Evolutionary conservation across 2,113 vertebrate species (phyloP).

Genomic region (Etheostoma cragini): DNA sequence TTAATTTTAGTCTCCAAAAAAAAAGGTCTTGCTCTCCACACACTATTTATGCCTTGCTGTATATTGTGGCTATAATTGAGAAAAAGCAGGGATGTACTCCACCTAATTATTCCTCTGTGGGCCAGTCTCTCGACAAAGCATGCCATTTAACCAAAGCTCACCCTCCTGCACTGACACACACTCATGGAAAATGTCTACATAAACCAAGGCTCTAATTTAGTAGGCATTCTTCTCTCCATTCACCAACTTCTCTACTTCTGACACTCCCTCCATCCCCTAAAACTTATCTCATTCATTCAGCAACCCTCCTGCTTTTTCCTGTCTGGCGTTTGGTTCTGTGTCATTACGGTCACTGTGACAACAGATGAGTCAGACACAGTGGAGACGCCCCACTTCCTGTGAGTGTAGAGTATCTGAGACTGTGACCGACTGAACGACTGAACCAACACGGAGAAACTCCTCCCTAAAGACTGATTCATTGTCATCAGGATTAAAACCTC

Average conservation of each 20-base stretch:
- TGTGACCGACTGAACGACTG: constrained; percentile 47
- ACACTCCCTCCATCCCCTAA: constrained; percentile 48
- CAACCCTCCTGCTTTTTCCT: constrained; percentile 68
- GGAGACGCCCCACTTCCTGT: constrained; percentile 83
- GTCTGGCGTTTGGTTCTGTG: constrained; percentile 60
- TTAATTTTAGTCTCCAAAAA: background rate
- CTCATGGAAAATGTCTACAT: constrained; percentile 58
- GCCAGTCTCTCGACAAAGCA: constrained; percentile 28
- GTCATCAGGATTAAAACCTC: constrained; percentile 32
- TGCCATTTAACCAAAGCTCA: constrained; percentile 40
- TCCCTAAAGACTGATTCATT: constrained; percentile 69
- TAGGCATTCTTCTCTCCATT: constrained; percentile 17
- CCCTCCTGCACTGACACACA: constrained; percentile 38
- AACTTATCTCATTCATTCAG: constrained; percentile 43
- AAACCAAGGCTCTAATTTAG: constrained; percentile 51
- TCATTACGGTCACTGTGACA: constrained; percentile 73
- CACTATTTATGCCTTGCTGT: constrained; percentile 15
- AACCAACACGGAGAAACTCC: constrained; percentile 41
- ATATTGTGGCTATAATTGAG: constrained; percentile 38
- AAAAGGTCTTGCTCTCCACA: constrained; percentile 1
- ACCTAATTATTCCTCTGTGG: constrained; percentile 51
- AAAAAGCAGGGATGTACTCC: constrained; percentile 41
- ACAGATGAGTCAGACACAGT: constrained; percentile 76
- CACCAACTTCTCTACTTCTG: constrained; percentile 39
- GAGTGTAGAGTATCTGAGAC: constrained; percentile 52